Base-by-base conservation (phyloP, 2,888 invertebrate genomes). In the Abrostola triplasia region DNA sequence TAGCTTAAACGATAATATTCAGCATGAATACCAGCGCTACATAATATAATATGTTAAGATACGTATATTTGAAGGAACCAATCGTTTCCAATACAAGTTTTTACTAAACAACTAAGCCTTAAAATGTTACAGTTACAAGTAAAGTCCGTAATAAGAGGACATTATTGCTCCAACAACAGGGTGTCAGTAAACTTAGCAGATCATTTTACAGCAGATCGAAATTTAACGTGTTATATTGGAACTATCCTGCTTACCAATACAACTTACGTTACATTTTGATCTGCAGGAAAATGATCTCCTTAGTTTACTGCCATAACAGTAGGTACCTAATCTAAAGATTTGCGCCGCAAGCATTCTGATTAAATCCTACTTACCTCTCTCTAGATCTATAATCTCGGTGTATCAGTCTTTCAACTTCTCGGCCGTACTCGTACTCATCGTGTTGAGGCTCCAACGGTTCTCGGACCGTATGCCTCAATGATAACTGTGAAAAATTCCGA, bases 351-450 rank as follows among this genome's bases (percentile, higher is more conserved):
- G 13, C 24, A 47, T 47, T 67, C 47, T 56, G 4, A 36, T 55
- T 13, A n/a, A n/a, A n/a, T n/a, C n/a, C 50, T 53, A 67, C 88
- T 84, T 80, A 94, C 94, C 94, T 94, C 84, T 94, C 94, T 89
- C 93, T 94, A 94, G 94, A 94, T 94, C 94, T 94, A 94, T 94
- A 94, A 87, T 94, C 94, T 92, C 94, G 91, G 90, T 94, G 94
- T 92, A 94, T 94, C 94, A 94, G 94, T 94, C 94, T 94, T 94
- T 94, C 94, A 92, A 94, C 94, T 92, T 94, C 94, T 90, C 94
- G 89, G 90, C 93, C 93, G 83, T 94, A 94, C 86, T 94, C 94
- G 88, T 92, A 94, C 90, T 94, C 90, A 88, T 95, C 95, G 89
- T 95, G 93, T 85, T 95, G 84, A 86, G 95, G 95, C 86, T 95